A percentile compares a stretch with the other conserved stretches of the same genome.
phyloP scores from a whole-genome alignment of 2,113 vertebrate genomes.

The Ceyx cyanopectus region DNA sequence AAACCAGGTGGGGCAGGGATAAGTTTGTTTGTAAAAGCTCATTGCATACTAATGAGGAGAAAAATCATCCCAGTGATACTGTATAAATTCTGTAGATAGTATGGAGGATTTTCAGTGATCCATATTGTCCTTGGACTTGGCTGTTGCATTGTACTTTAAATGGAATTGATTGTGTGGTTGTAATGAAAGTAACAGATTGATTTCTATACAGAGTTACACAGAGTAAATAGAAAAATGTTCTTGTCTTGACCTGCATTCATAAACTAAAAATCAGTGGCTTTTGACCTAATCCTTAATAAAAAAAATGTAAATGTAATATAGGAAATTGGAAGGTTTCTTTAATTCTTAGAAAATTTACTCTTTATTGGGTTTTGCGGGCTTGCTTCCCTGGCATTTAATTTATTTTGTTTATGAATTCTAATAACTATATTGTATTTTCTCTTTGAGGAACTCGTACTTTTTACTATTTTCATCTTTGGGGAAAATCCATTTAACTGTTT shows the following conservation, averaged over 20 bases:
- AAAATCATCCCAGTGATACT: slow-evolving; percentile 49
- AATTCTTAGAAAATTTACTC: slow-evolving; percentile 48
- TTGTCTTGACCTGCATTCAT: slow-evolving; percentile 79
- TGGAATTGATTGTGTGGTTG: slow-evolving; percentile 84
- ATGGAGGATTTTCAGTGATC: slow-evolving; percentile 70
- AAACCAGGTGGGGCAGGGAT: not conserved
- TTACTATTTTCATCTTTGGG: not conserved
- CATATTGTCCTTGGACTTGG: slow-evolving; percentile 83
- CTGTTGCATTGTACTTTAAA: slow-evolving; percentile 82
- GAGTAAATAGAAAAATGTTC: slow-evolving; percentile 82
- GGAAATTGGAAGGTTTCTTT: slow-evolving; percentile 28
- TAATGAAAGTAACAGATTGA: slow-evolving; percentile 86
- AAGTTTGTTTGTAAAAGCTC: slow-evolving; percentile 39
- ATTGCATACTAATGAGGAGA: slow-evolving; percentile 64
- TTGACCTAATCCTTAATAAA: slow-evolving; percentile 71
- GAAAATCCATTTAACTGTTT: not conserved
- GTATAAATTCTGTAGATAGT: slow-evolving; percentile 47
- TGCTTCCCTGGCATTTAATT: not conserved
- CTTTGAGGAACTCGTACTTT: not conserved
- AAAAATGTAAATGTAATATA: slow-evolving; percentile 70
- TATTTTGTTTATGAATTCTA: not conserved
- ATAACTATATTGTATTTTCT: not conserved
- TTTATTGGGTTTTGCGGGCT: not conserved
- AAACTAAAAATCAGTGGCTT: slow-evolving; percentile 73
- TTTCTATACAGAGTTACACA: slow-evolving; percentile 81